Conservation (phyloP, 1,140 invertebrate genomes). For the Drosophila willistoni region DNA sequence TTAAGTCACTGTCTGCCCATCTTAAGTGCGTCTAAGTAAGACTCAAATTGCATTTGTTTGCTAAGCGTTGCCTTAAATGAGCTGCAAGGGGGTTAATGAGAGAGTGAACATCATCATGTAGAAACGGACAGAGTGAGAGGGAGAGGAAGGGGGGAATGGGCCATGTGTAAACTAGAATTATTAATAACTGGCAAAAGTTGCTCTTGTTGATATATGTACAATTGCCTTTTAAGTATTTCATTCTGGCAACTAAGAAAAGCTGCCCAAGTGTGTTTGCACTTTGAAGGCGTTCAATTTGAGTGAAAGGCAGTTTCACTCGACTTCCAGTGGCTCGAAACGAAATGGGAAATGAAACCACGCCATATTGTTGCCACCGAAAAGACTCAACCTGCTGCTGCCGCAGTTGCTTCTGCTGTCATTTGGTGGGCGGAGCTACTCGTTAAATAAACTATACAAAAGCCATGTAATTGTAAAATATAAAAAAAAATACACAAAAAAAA, state of each 20-base stretch:
- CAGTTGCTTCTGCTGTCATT: constrained; percentile 31
- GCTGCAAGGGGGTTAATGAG: background rate
- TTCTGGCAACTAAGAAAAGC: constrained; percentile 22
- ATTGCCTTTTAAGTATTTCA: constrained; percentile 45
- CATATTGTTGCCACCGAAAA: constrained; percentile 55
- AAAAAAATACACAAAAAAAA: constrained; percentile 15
- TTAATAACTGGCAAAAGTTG: constrained; percentile 53
- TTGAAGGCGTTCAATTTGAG: constrained; percentile 51
- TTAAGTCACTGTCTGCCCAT: constrained; percentile 36
- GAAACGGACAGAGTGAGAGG: too few species aligned
- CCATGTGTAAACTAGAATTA: constrained; percentile 60
- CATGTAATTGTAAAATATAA: constrained; percentile 39
- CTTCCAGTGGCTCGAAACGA: constrained; percentile 63
- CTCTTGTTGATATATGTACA: constrained; percentile 47
- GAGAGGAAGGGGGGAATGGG: constrained; percentile 5
- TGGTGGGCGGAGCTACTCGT: constrained; percentile 55
- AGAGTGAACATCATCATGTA: background rate
- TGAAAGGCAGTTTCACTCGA: constrained; percentile 56
- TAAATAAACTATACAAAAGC: constrained; percentile 15
- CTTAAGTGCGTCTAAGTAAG: constrained; percentile 50
- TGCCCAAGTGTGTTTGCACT: constrained; percentile 49
- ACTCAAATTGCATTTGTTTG: constrained; percentile 48
- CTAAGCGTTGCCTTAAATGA: constrained; percentile 22
- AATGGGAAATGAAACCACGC: constrained; percentile 70
- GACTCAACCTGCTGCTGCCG: constrained; percentile 1